Evolutionary conservation across 2,888 invertebrate genomes (phyloP).

Genomic region (Machimus rusticus): DNA sequence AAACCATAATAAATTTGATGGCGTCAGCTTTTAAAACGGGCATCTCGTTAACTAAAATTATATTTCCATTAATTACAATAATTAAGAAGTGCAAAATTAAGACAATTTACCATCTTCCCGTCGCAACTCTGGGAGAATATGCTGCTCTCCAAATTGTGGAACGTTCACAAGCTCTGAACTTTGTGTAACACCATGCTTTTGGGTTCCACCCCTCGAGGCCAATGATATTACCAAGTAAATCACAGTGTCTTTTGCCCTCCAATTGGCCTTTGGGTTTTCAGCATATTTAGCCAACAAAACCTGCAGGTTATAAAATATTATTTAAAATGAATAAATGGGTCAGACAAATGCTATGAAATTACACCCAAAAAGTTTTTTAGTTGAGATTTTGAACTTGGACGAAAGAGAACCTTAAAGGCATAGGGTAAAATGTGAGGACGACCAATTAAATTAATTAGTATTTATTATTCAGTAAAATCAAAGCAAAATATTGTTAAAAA

Average conservation of each 20-base stretch:
- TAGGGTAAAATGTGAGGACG: no score
- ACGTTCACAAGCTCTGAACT: slow-evolving; percentile 90
- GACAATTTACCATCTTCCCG: slow-evolving; percentile 69
- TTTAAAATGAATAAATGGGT: neutral
- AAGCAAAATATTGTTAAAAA: no score
- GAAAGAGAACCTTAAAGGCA: no score
- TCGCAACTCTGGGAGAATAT: slow-evolving; percentile 86
- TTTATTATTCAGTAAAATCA: no score
- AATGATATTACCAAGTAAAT: slow-evolving; percentile 95
- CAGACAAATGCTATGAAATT: no score
- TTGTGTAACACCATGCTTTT: slow-evolving; percentile 89
- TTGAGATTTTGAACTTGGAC: no score
- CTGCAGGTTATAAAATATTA: slow-evolving; percentile 47
- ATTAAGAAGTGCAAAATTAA: neutral
- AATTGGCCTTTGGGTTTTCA: slow-evolving; percentile 77
- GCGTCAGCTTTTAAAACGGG: slow-evolving; percentile 96
- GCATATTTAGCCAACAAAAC: slow-evolving; percentile 73
- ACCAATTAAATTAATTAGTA: no score
- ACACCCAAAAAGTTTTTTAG: no score
- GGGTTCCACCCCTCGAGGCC: slow-evolving; percentile 87
- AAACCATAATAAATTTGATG: slow-evolving; percentile 95
- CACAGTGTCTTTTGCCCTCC: slow-evolving; percentile 96
- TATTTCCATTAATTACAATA: neutral
- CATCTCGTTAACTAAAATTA: slow-evolving; percentile 76
- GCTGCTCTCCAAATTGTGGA: slow-evolving; percentile 85